Evolutionary conservation across 2,888 invertebrate species (phyloP).

Genomic region (Diogma glabrata): DNA sequence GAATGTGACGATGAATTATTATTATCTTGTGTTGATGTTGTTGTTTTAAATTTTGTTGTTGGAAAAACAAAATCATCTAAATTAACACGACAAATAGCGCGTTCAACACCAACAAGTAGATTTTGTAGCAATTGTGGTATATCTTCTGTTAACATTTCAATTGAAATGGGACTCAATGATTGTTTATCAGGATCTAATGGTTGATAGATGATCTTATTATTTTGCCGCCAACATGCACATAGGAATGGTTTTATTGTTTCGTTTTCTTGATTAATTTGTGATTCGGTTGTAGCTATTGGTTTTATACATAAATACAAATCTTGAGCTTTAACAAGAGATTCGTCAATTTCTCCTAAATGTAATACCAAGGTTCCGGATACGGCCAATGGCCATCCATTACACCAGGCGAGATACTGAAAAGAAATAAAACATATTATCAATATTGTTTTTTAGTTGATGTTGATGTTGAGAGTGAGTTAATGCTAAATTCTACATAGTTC

Average conservation of each 20-base stretch:
- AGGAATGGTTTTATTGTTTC: slow-evolving; percentile 24
- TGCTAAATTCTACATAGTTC: too few relatives aligned
- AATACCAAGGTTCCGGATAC: slow-evolving; percentile 49
- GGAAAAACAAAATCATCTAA: slow-evolving; percentile 54
- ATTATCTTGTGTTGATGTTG: slow-evolving; percentile 14
- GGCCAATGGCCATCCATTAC: slow-evolving; percentile 55
- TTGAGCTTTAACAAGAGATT: slow-evolving; percentile 45
- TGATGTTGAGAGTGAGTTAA: background rate
- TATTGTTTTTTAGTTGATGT: background rate
- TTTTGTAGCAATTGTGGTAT: slow-evolving; percentile 52
- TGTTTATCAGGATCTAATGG: slow-evolving; percentile 30
- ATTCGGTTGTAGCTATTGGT: slow-evolving; percentile 21
- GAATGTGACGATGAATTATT: slow-evolving; percentile 4
- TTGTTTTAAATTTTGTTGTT: slow-evolving; percentile 38
- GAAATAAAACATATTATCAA: slow-evolving; percentile 18
- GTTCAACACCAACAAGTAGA: slow-evolving; percentile 54
- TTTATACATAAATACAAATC: slow-evolving; percentile 55
- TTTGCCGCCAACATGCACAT: slow-evolving; percentile 32
- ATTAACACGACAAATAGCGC: slow-evolving; percentile 53
- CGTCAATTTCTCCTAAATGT: slow-evolving; percentile 50
- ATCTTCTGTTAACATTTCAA: slow-evolving; percentile 39
- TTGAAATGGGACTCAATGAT: slow-evolving; percentile 30
- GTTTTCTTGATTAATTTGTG: slow-evolving; percentile 18
- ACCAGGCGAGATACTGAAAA: slow-evolving; percentile 45
- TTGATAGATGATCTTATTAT: slow-evolving; percentile 26